Evolutionary conservation across 2,888 invertebrate species (phyloP).

Genomic region (Osedax fenrisi): DNA sequence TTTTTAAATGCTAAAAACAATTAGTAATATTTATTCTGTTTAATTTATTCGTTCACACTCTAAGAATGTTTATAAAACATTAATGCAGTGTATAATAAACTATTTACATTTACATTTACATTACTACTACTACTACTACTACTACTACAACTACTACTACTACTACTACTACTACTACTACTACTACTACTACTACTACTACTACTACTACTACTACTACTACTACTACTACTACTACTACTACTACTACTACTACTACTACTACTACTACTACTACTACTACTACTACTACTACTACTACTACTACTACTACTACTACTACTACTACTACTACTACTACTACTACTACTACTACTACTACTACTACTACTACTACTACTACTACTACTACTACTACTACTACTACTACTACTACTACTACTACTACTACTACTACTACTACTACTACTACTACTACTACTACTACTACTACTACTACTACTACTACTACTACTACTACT

Average conservation of each 20-base stretch:
- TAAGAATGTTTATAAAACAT: too few species aligned
- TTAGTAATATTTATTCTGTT: too few species aligned
- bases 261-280: slow-evolving; percentile 4
- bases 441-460: slow-evolving; percentile 7
- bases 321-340: slow-evolving; percentile 4
- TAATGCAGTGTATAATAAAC: too few species aligned
- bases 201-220: slow-evolving; percentile 10
- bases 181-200: slow-evolving; percentile 6
- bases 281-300: slow-evolving; percentile 7
- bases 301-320: slow-evolving; percentile 10
- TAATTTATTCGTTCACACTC: too few species aligned
- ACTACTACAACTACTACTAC: neutral
- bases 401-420: slow-evolving; percentile 4
- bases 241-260: slow-evolving; percentile 1
- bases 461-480: slow-evolving; percentile 7
- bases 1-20: too few species aligned
- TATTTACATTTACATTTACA: neutral
- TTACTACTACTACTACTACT: neutral
- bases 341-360: slow-evolving; percentile 4
- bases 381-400: slow-evolving; percentile 4
- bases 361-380: slow-evolving; percentile 7
- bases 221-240: slow-evolving; percentile 7
- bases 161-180: too few species aligned
- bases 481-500: slow-evolving; percentile 10
- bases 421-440: slow-evolving; percentile 10